These are phyloP conservation scores for Huso huso DNA, from an alignment of 2,797 vertebrate species.

Conservation along the genomic window DNA sequence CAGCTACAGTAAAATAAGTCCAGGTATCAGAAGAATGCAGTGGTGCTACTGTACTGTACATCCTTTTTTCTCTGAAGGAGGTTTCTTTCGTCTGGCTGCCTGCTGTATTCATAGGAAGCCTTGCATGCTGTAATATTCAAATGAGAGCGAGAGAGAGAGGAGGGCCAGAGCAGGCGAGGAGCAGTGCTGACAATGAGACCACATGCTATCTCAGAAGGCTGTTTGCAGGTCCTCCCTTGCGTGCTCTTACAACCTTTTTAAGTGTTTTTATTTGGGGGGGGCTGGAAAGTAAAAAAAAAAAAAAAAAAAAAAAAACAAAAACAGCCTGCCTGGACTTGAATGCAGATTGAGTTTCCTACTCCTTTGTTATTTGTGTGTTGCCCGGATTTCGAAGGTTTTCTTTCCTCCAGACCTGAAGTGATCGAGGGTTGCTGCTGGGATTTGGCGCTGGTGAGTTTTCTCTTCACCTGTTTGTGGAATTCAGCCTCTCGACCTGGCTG, in stretches of 20 bases:
- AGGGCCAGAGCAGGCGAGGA: constrained; percentile 7
- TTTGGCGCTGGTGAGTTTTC: constrained; percentile 20
- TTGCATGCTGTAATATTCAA: constrained; percentile 31
- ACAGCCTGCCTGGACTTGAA: constrained; percentile 5
- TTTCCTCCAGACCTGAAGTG: not conserved
- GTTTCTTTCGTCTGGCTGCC: constrained; percentile 21
- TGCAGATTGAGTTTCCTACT: constrained; percentile 17
- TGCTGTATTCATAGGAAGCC: constrained; percentile 19
- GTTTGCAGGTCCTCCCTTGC: too few species aligned
- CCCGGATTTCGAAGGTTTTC: constrained; percentile 9
- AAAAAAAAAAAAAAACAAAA: too few species aligned
- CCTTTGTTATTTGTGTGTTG: not conserved
- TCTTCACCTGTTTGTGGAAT: constrained; percentile 39
- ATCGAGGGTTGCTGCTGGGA: not conserved
- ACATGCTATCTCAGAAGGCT: too few species aligned
- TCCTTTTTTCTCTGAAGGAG: not conserved
- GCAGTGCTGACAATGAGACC: not conserved
- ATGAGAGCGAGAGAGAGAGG: constrained; percentile 21
- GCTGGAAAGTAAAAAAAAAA: too few species aligned
- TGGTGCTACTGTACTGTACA: too few species aligned
- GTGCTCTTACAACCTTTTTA: too few species aligned
- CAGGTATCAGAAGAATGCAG: too few species aligned
- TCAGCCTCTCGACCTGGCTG: constrained; percentile 16
- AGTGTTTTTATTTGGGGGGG: too few species aligned
- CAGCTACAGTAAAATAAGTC: too few species aligned